Percentiles rank a stretch among this genome's conserved stretches.
phyloP scores from a whole-genome alignment of 2,113 vertebrate genomes.

The Notarius lentiginosus region DNA sequence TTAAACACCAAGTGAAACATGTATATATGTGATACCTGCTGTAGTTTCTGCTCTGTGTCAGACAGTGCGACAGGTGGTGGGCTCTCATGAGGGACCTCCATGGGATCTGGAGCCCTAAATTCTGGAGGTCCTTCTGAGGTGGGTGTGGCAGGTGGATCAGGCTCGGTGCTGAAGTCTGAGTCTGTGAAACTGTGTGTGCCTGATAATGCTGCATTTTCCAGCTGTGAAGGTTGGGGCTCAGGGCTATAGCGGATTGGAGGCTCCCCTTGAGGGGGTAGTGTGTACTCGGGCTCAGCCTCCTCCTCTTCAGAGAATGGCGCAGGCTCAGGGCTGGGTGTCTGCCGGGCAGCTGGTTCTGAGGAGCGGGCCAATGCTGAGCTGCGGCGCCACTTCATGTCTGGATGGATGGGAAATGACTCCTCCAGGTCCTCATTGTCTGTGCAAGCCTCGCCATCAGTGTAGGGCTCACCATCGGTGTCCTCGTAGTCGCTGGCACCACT shows the following conservation, averaged over 20 bases:
- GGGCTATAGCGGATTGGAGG: slow-evolving; percentile 64
- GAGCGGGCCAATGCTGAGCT: slow-evolving; percentile 58
- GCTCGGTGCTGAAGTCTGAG: slow-evolving; percentile 66
- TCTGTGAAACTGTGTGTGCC: slow-evolving; percentile 65
- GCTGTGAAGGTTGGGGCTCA: slow-evolving; percentile 35
- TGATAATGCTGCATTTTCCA: slow-evolving; percentile 48
- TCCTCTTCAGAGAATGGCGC: slow-evolving; percentile 8
- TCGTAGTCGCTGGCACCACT: slow-evolving; percentile 94
- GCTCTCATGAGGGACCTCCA: slow-evolving; percentile 27
- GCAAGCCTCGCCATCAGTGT: slow-evolving; percentile 72
- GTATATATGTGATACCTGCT: slow-evolving; percentile 62
- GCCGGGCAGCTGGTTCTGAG: slow-evolving; percentile 61
- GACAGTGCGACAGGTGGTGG: slow-evolving; percentile 57
- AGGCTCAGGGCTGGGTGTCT: slow-evolving; percentile 43
- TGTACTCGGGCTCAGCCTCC: slow-evolving; percentile 36
- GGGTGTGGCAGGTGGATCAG: slow-evolving; percentile 48
- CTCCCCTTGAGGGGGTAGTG: slow-evolving; percentile 48
- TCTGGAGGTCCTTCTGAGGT: slow-evolving; percentile 68
- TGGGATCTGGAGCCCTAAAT: slow-evolving; percentile 70
- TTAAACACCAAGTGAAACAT: not conserved
- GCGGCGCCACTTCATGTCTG: slow-evolving; percentile 40
- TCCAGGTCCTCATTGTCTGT: slow-evolving; percentile 84
- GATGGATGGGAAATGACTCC: slow-evolving; percentile 66
- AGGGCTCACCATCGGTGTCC: slow-evolving; percentile 83
- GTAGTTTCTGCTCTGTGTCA: slow-evolving; percentile 66